Percentiles rank a stretch among this genome's conserved stretches.
Evolutionary conservation across 1,140 invertebrate species (phyloP).

Genomic region (Diachasma alloeum): DNA sequence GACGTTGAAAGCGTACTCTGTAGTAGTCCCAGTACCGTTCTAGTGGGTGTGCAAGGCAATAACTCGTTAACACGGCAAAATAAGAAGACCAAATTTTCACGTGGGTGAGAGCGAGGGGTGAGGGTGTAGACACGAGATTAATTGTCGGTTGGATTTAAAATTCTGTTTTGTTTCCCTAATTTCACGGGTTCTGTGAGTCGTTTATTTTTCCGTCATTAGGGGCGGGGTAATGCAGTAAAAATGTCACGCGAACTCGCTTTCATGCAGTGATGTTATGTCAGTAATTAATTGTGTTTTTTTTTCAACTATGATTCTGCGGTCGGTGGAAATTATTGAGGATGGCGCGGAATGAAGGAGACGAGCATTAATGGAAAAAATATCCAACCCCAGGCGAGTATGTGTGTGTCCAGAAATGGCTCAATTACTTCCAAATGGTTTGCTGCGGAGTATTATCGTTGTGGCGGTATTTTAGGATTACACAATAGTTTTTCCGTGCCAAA

Average conservation of each 20-base stretch:
- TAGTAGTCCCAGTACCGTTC: background rate
- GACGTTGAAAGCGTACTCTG: background rate
- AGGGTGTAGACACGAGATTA: background rate
- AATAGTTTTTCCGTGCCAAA: background rate
- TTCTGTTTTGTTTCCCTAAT: background rate
- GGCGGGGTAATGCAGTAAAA: background rate
- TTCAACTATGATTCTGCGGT: background rate
- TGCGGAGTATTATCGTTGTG: background rate
- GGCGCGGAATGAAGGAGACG: background rate
- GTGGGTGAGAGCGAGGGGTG: background rate
- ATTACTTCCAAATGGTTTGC: background rate
- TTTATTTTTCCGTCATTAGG: background rate
- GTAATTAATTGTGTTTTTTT: background rate
- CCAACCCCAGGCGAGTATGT: background rate
- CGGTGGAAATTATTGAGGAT: too few relatives aligned
- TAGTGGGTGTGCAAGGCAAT: background rate
- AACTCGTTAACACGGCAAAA: conserved; percentile 7
- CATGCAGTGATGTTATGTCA: background rate
- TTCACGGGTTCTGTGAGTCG: background rate
- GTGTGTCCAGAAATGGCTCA: background rate
- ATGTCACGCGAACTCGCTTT: background rate
- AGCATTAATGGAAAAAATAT: background rate
- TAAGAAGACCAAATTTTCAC: background rate
- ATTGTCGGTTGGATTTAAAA: background rate
- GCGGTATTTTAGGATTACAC: background rate